phyloP scores from a whole-genome alignment of 2,797 vertebrate species.

The Falco novaeseelandiae region DNA sequence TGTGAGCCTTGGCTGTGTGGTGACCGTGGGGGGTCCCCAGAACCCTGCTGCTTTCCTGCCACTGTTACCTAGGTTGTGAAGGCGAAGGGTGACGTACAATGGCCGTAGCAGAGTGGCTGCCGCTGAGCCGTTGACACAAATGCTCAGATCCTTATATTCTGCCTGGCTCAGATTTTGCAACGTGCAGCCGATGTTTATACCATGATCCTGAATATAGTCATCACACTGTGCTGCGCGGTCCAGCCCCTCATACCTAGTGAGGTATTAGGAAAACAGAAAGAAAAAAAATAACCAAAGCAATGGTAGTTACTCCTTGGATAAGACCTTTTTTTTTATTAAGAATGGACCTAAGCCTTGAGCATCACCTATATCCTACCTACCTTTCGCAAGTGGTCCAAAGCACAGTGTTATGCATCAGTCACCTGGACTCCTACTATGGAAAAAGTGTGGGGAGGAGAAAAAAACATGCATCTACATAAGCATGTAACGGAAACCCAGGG shows the following conservation, averaged over 20 bases:
- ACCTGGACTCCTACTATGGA: background rate
- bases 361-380: no score
- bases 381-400: background rate
- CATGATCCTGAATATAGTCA: slow-evolving; percentile 40
- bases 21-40: rapidly evolving
- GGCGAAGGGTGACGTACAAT: slow-evolving; percentile 67
- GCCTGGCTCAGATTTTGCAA: slow-evolving; percentile 65
- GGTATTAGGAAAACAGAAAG: background rate
- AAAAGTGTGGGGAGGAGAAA: background rate
- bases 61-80: slow-evolving; percentile 76
- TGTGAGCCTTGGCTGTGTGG: rapidly evolving
- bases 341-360: rapidly evolving
- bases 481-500: rapidly evolving
- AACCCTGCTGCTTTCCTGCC: background rate
- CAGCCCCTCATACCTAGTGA: slow-evolving; percentile 75
- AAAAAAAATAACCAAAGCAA: background rate
- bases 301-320: background rate
- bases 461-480: background rate
- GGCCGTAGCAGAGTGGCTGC: slow-evolving; percentile 43
- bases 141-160: slow-evolving; percentile 73
- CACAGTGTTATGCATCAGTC: background rate
- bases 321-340: background rate
- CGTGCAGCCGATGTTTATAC: slow-evolving; percentile 66
- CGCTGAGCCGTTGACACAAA: slow-evolving; percentile 76
- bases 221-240: slow-evolving; percentile 16